phyloP scores from a whole-genome alignment of 2,888 invertebrate genomes.

The Cephalotes varians region DNA sequence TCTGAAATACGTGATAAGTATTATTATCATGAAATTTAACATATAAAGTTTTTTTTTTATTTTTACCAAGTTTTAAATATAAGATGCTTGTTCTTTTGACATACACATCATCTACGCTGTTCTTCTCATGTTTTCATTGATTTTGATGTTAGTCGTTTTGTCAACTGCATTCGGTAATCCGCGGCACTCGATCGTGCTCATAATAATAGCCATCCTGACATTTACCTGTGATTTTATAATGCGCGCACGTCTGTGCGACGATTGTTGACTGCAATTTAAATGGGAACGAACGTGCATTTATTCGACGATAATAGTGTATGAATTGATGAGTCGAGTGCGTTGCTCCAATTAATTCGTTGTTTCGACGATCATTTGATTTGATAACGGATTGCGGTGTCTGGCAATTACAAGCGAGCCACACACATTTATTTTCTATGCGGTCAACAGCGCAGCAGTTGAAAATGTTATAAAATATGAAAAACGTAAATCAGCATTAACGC shows the following conservation, averaged over 20 bases:
- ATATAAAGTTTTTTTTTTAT: not conserved
- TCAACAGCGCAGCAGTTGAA: slow-evolving; percentile 3
- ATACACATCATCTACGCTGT: not conserved
- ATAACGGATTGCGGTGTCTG: slow-evolving; percentile 38
- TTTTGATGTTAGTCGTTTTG: slow-evolving; percentile 9
- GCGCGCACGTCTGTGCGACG: slow-evolving; percentile 38
- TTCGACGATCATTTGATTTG: slow-evolving; percentile 49
- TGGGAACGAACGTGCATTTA: slow-evolving; percentile 21
- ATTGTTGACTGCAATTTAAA: slow-evolving; percentile 34
- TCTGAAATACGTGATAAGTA: not conserved
- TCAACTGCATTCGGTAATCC: slow-evolving; percentile 18
- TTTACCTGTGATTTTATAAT: slow-evolving; percentile 52
- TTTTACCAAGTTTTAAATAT: not conserved
- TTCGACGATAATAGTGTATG: slow-evolving; percentile 32
- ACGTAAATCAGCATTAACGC: slow-evolving; percentile 23
- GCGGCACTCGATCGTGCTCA: slow-evolving; percentile 33
- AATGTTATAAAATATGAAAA: slow-evolving; percentile 48
- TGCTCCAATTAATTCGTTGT: slow-evolving; percentile 52
- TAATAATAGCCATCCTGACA: slow-evolving; percentile 50
- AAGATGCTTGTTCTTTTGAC: not conserved
- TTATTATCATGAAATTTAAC: slow-evolving; percentile 12
- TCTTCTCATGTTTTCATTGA: slow-evolving; percentile 8
- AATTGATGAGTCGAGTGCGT: slow-evolving; percentile 44
- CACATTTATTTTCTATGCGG: slow-evolving; percentile 36
- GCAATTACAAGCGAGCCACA: slow-evolving; percentile 35